phyloP scores from a whole-genome alignment of 2,888 invertebrate genomes.

The Drosophila ezoana region DNA sequence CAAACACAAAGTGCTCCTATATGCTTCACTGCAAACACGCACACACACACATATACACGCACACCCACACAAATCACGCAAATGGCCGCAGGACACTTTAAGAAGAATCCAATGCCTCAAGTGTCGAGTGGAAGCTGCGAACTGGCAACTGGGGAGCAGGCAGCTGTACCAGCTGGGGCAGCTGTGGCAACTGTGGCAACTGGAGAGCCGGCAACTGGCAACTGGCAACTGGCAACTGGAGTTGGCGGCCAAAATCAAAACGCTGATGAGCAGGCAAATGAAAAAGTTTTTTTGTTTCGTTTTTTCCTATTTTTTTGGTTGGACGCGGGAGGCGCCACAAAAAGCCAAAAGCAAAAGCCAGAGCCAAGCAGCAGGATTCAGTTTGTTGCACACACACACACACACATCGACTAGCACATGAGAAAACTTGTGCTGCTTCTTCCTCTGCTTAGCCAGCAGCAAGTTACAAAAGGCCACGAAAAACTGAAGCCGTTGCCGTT shows the following conservation, averaged over 20 bases:
- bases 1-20: conserved; percentile 70
- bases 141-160: conserved; percentile 18
- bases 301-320: conserved; percentile 32
- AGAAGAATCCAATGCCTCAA: conserved; percentile 82
- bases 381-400: conserved; percentile 50
- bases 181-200: background rate
- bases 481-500: conserved; percentile 41
- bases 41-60: conserved; percentile 27
- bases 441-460: conserved; percentile 52
- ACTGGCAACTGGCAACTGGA: conserved; percentile 49
- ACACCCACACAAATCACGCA: conserved; percentile 79
- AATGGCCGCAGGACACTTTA: conserved; percentile 82
- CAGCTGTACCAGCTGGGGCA: conserved; percentile 3
- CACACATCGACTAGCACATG: conserved; percentile 22
- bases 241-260: conserved; percentile 79
- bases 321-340: conserved; percentile 43
- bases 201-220: conserved; percentile 1
- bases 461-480: conserved; percentile 62
- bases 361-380: conserved; percentile 37
- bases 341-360: conserved; percentile 62
- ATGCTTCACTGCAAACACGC: conserved; percentile 61
- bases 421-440: conserved; percentile 28
- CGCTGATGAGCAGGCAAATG: conserved; percentile 83
- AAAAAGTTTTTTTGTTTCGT: conserved; percentile 69
- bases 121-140: conserved; percentile 61